These are phyloP conservation scores for Tapirus indicus DNA, from an alignment of 2,797 vertebrate genomes.

Conservation along the genomic window DNA sequence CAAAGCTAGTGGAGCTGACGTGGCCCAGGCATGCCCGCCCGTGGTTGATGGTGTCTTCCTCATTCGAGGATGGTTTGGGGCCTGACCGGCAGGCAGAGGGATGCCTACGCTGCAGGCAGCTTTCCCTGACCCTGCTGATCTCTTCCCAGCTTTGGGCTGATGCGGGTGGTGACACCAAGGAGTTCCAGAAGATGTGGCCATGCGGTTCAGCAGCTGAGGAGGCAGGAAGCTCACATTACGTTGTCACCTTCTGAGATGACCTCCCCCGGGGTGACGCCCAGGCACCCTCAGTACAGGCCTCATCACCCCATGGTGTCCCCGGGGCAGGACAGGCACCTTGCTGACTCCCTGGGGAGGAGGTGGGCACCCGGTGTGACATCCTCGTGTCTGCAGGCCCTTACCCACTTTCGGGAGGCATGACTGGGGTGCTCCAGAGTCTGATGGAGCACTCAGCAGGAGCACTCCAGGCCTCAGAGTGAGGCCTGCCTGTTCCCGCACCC, in stretches of 20 bases:
- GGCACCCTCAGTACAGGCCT: neutral
- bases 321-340: accelerated
- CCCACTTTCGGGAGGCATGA: neutral
- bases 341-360: neutral
- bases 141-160: neutral
- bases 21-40: accelerated
- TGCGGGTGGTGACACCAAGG: neutral
- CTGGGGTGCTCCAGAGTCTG: too few relatives aligned
- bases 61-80: neutral
- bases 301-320: neutral
- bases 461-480: too few relatives aligned
- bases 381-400: neutral
- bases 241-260: neutral
- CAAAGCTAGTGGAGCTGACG: accelerated
- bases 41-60: too few relatives aligned
- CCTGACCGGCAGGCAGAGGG: accelerated
- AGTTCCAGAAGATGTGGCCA: neutral
- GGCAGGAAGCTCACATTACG: neutral
- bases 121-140: neutral
- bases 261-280: neutral
- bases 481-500: too few relatives aligned
- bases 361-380: neutral
- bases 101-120: neutral
- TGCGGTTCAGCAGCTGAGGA: neutral
- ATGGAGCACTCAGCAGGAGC: too few relatives aligned